Base-by-base conservation (phyloP, 1,140 invertebrate species). In the Drosophila trapezifrons region DNA sequence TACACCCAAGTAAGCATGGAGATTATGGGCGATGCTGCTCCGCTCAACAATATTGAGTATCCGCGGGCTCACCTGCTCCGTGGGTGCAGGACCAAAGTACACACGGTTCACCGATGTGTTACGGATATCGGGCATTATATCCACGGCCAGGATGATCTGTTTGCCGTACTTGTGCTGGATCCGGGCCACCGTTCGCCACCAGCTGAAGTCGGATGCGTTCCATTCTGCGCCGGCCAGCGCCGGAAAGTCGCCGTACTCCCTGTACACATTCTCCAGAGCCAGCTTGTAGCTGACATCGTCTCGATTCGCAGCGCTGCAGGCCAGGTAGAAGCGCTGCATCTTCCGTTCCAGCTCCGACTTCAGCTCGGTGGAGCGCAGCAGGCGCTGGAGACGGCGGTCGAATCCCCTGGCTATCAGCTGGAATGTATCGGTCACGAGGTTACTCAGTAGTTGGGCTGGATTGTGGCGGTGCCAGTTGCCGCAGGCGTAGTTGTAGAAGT, bases 401-500 rank as follows among this genome's bases (percentile, higher is more conserved):
- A 91, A 82, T 10, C 80, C 86, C 22, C 75, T 76, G 0, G 64
- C 47, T 3, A 91, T 60, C 2, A 72, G 9, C 35, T 72, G 66
- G 35, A 91, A 91, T 0, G 57, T 90, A 49, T 90, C 80, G 25
- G 85, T 91, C 20, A 72, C 56, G 0, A 78, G 22, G 10, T 67
- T 49, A 13, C 18, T 37, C 0, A 76, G 47, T 2, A 91, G 20
- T 37, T 84, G 77, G 12, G 90, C 90, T 0, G 79, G 82, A 73
- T 91, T 90, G 6, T 81, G 67, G 0, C 73, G 77, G 0, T 93
- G 92, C 95, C 95, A 96, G 58, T 94, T 94, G 15, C 95, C 95
- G 71, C 95, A 96, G 1, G 93, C 93, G 38, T 94, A 94, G 78
- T 93, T 75, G 76, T 95, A 95, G 77, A 95, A 95, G 79, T 95